phyloP scores from a whole-genome alignment of 2,888 invertebrate species.

The Brachyopa scutellaris region DNA sequence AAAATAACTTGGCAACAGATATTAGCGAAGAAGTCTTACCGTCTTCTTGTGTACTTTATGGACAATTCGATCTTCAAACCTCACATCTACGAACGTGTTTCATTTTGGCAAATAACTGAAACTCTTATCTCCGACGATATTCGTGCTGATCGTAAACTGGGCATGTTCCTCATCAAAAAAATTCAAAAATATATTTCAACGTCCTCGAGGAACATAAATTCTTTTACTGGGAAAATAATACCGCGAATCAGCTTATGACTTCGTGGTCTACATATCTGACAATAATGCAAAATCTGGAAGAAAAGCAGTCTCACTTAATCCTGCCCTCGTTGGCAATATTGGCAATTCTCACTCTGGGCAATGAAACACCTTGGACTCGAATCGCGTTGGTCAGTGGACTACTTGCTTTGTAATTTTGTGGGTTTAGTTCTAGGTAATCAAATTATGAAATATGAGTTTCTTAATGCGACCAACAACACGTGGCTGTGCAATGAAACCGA shows the following conservation, averaged over 20 bases:
- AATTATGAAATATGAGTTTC: constrained; percentile 74
- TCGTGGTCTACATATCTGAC: constrained; percentile 76
- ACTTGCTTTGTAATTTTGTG: constrained; percentile 73
- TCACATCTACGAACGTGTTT: background rate
- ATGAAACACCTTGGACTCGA: constrained; percentile 74
- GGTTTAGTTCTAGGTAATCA: constrained; percentile 68
- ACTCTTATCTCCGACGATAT: constrained; percentile 73
- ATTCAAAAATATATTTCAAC: constrained; percentile 32
- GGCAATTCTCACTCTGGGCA: constrained; percentile 39
- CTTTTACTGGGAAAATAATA: constrained; percentile 1
- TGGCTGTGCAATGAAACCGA: constrained; percentile 76
- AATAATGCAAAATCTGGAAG: constrained; percentile 79
- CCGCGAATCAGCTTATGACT: background rate
- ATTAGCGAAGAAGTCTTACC: background rate
- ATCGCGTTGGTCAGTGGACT: constrained; percentile 78
- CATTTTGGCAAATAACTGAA: constrained; percentile 69
- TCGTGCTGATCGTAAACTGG: constrained; percentile 76
- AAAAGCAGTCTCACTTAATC: constrained; percentile 80
- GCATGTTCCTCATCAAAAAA: constrained; percentile 76
- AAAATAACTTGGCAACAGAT: constrained; percentile 28
- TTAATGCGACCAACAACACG: constrained; percentile 77
- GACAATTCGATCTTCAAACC: constrained; percentile 1
- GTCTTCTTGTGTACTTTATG: constrained; percentile 25
- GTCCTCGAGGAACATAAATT: background rate
- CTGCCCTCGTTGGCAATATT: constrained; percentile 77